These are phyloP conservation scores for Cordilura impudica DNA, from an alignment of 2,888 invertebrate species.

Conservation along the genomic window DNA sequence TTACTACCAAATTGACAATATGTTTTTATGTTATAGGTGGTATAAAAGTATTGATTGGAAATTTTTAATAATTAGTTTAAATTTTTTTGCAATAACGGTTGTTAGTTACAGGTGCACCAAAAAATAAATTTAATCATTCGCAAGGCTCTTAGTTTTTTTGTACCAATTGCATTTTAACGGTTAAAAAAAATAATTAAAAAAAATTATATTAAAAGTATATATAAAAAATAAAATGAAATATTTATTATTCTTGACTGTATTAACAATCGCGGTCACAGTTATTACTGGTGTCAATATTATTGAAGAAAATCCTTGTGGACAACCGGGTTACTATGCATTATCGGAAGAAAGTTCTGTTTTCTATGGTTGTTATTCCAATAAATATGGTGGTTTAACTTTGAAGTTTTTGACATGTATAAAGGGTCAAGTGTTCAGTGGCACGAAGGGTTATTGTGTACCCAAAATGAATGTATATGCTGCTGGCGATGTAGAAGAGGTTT, in stretches of 20 bases:
- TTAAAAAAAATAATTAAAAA: neutral
- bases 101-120: neutral
- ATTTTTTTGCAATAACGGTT: slow-evolving; percentile 13
- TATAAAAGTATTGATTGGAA: slow-evolving; percentile 68
- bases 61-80: slow-evolving; percentile 66
- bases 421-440: slow-evolving; percentile 62
- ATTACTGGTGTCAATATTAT: neutral
- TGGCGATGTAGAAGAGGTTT: neutral
- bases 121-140: neutral
- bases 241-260: slow-evolving; percentile 26
- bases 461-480: neutral
- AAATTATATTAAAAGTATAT: too few species aligned
- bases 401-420: slow-evolving; percentile 63
- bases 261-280: slow-evolving; percentile 5
- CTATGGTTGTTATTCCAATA: slow-evolving; percentile 64
- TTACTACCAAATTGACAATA: slow-evolving; percentile 8
- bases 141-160: neutral
- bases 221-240: slow-evolving; percentile 47
- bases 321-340: slow-evolving; percentile 63
- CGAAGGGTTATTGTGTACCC: slow-evolving; percentile 61
- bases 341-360: slow-evolving; percentile 64
- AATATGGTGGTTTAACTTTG: slow-evolving; percentile 63
- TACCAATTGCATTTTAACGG: neutral
- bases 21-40: neutral
- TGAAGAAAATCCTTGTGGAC: slow-evolving; percentile 55